Evolutionary conservation across 30 jellyfish, hydroid and myxozoan species (phyloP).

Genomic region (Chrysaora quinquecirrha): DNA sequence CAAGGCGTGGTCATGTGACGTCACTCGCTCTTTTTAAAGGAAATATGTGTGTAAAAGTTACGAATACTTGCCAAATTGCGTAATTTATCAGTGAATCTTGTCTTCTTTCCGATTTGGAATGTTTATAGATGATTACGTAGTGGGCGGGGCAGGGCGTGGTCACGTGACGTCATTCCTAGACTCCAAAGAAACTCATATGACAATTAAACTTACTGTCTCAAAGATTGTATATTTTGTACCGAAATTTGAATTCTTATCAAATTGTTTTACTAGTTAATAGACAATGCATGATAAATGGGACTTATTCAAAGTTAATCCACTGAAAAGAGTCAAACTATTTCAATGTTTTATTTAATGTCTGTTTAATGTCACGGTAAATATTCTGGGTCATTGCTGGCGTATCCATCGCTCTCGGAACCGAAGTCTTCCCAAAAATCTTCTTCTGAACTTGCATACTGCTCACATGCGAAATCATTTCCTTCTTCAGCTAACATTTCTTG

Average conservation of each 20-base stretch:
- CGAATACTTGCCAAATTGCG: neutral
- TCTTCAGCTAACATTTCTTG: too few species aligned
- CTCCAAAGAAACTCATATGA: neutral
- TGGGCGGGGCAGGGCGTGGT: neutral
- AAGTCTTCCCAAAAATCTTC: neutral
- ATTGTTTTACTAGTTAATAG: neutral
- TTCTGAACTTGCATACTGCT: neutral
- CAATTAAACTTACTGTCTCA: neutral
- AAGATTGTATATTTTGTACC: conserved; percentile 4
- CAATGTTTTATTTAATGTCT: too few species aligned
- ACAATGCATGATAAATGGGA: neutral
- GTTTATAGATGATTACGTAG: neutral
- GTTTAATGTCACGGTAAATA: too few species aligned
- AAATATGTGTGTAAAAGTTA: neutral
- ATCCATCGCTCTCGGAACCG: neutral
- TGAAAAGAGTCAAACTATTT: too few species aligned
- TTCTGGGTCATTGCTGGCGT: neutral
- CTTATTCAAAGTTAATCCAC: too few species aligned
- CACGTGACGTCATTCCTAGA: neutral
- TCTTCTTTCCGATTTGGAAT: neutral
- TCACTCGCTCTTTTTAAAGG: neutral
- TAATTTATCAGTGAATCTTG: neutral
- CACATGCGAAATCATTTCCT: neutral
- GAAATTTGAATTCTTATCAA: too few species aligned
- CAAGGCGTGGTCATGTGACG: neutral